Evolutionary conservation across 1,140 invertebrate species (phyloP), one percentile per base, ranked within the genome.

Genomic region (Varroa destructor): DNA sequence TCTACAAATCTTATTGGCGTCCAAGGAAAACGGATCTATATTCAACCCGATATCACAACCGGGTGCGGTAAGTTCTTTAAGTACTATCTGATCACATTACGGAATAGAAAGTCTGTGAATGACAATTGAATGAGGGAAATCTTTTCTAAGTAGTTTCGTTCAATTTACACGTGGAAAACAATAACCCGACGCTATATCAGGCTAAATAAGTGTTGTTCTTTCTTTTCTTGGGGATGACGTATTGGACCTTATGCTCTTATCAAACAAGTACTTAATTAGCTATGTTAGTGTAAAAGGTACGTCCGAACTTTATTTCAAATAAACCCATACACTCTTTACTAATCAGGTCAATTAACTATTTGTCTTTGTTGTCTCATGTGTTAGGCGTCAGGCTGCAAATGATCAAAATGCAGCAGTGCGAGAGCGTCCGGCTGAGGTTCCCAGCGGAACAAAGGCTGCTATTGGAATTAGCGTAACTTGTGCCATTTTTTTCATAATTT

Each of bases 401-500:
- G 46, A 51, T 51, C 4, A 51, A 5, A 8, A 51, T 8, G 4
- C 46, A 8, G 3, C 46, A 5, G 46, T 51, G 8, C 46, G 8
- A 8, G 46, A 51, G 8, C 3, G 46, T 3, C 46, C 46, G 46
- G 4, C 46, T 5, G 46, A 3, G 8, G 46, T 51, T 8, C 46
- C 46, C 46, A 8, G 46, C 46, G 46, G 46, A 37, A 36, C 61
- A 37, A 67, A 67, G 61, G 61, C 61, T 5, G 61, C 61, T 12
- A 67, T 67, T 46, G 61, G 61, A 67, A 37, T 67, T 46, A 67
- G 61, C 61, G 61, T 67, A 2, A 67, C 40, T 46, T 67, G 61
- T 46, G 61, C 36, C 61, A 37, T 67, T 2, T 67, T 67, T 37
- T 67, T 67, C 37, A 14, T 67, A 12, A 14, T 67, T 2, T 67